phyloP scores from a whole-genome alignment of 2,113 vertebrate species.

The Seriola rivoliana region DNA sequence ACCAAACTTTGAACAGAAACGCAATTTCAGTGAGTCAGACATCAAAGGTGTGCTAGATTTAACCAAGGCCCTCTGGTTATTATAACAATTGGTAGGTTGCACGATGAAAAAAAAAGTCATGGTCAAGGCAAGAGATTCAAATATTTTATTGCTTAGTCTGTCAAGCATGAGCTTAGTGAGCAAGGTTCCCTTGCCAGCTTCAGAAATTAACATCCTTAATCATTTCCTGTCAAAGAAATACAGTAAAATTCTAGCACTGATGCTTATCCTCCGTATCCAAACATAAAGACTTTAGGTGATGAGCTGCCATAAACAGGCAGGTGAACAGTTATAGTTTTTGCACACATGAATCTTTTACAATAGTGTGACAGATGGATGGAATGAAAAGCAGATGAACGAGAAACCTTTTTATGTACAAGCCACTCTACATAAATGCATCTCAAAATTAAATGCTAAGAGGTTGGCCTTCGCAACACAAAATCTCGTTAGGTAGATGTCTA shows the following conservation, averaged over 20 bases:
- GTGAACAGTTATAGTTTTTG: conserved; percentile 30
- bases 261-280: not conserved
- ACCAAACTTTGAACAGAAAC: conserved; percentile 48
- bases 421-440: conserved; percentile 56
- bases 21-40: conserved; percentile 47
- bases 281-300: conserved; percentile 11
- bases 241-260: not conserved
- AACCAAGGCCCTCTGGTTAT: conserved; percentile 32
- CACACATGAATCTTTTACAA: conserved; percentile 42
- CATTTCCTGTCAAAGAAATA: not conserved
- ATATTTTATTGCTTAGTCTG: not conserved
- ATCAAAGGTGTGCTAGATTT: conserved; percentile 65
- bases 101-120: conserved; percentile 15
- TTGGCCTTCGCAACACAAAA: conserved; percentile 15
- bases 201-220: conserved; percentile 13
- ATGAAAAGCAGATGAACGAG: conserved; percentile 47
- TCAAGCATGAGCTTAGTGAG: conserved; percentile 8
- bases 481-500: conserved; percentile 21
- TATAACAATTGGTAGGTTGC: conserved; percentile 34
- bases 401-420: conserved; percentile 56
- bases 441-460: conserved; percentile 34
- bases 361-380: conserved; percentile 64
- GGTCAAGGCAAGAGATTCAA: conserved; percentile 14
- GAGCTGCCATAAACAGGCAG: conserved; percentile 3
- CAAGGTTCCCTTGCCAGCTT: not conserved